Evolutionary conservation across 1,140 invertebrate species (phyloP).

Genomic region (Bombus confusus): DNA sequence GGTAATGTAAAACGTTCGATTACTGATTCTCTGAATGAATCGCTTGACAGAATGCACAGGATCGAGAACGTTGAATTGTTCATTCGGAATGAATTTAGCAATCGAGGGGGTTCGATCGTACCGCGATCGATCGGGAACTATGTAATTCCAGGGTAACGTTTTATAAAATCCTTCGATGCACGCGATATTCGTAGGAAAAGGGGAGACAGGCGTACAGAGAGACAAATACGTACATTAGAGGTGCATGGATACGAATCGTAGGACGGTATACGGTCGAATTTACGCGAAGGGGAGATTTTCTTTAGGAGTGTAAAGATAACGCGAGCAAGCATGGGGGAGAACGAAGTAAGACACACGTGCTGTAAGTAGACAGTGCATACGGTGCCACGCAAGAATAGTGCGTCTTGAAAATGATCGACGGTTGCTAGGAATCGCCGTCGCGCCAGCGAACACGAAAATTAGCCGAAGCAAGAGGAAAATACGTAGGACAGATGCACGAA

Average conservation of each 20-base stretch:
- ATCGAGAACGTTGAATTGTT: too few relatives aligned
- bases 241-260: not conserved
- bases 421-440: not conserved
- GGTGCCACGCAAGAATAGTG: not conserved
- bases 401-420: not conserved
- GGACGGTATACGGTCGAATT: not conserved
- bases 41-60: not conserved
- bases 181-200: not conserved
- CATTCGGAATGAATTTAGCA: too few relatives aligned
- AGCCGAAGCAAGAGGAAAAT: not conserved
- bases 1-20: too few relatives aligned
- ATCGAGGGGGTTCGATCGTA: not conserved
- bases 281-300: not conserved
- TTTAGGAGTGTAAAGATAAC: constrained; percentile 10
- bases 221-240: constrained; percentile 10
- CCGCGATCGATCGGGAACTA: constrained; percentile 46
- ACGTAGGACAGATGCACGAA: not conserved
- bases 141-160: constrained; percentile 62
- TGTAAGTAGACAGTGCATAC: constrained; percentile 35
- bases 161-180: constrained; percentile 36
- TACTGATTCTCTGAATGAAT: not conserved
- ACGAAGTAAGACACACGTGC: not conserved
- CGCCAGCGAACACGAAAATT: not conserved
- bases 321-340: constrained; percentile 23
- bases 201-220: not conserved